A percentile compares a stretch with the other conserved stretches of the same genome.
Conservation (phyloP, 2,888 invertebrate species). For the Sacculina carcini region DNA sequence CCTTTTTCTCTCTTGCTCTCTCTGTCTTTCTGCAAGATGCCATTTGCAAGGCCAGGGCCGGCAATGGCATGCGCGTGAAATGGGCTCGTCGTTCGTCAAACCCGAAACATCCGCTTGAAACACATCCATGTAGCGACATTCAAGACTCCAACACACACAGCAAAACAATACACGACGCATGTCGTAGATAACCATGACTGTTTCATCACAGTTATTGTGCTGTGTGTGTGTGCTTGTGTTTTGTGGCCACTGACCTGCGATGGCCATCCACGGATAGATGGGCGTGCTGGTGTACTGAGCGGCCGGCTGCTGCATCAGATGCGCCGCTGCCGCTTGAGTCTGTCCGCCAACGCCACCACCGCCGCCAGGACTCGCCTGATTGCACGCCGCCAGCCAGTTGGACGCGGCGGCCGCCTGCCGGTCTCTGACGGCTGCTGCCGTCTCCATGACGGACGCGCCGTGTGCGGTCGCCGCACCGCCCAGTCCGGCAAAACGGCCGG, state of each 20-base stretch:
- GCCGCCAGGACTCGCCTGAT: slow-evolving; percentile 11
- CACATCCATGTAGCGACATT: too few species aligned
- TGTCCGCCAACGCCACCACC: slow-evolving; percentile 27
- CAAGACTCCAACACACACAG: too few species aligned
- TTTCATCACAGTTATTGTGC: too few species aligned
- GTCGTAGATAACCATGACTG: too few species aligned
- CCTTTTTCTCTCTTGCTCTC: too few species aligned
- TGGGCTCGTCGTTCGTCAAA: too few species aligned
- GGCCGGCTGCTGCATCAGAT: slow-evolving; percentile 65
- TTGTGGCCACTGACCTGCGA: slow-evolving; percentile 70
- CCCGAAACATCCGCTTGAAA: too few species aligned
- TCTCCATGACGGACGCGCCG: slow-evolving; percentile 14
- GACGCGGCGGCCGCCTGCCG: neutral
- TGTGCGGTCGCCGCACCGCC: slow-evolving; percentile 23
- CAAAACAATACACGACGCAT: too few species aligned
- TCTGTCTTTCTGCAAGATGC: too few species aligned
- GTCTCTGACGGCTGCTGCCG: slow-evolving; percentile 5
- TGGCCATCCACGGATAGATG: slow-evolving; percentile 95
- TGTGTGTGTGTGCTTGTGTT: too few species aligned
- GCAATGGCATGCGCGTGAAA: too few species aligned
- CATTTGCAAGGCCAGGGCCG: too few species aligned
- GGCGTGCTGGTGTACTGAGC: slow-evolving; percentile 19
- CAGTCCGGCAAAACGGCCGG: slow-evolving; percentile 25
- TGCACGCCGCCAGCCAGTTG: slow-evolving; percentile 9
- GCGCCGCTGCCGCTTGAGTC: slow-evolving; percentile 40